phyloP scores from a whole-genome alignment of 64 coral and sea anemone species.

The Acropora yongei region DNA sequence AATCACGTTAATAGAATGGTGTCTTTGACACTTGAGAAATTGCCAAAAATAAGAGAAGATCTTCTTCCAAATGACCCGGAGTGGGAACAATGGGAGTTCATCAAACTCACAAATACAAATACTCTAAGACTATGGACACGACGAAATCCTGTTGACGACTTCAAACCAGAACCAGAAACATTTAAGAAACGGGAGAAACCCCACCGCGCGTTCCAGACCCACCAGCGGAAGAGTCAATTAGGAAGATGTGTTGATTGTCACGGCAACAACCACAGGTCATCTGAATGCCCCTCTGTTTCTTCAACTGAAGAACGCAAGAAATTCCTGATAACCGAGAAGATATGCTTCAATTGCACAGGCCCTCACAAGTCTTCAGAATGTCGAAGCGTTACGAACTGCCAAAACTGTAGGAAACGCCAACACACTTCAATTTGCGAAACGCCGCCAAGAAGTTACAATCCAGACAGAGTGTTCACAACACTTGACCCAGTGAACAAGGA shows the following conservation, averaged over 20 bases:
- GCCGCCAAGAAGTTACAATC: neutral
- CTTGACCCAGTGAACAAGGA: conserved; percentile 34
- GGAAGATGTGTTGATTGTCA: neutral
- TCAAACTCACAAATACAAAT: neutral
- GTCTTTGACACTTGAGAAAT: neutral
- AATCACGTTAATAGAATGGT: neutral
- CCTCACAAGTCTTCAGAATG: conserved; percentile 34
- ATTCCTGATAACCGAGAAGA: conserved; percentile 35
- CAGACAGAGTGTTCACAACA: conserved; percentile 5
- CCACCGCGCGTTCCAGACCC: neutral
- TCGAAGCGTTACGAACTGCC: conserved; percentile 28
- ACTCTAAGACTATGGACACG: neutral
- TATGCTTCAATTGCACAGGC: conserved; percentile 25
- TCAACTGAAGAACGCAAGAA: conserved; percentile 32
- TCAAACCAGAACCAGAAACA: neutral
- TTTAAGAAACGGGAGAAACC: neutral
- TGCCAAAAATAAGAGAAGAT: neutral
- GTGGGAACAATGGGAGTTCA: neutral
- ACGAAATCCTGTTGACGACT: neutral
- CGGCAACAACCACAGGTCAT: neutral
- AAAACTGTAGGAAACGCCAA: conserved; percentile 6
- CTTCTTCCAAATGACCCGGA: neutral
- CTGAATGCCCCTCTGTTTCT: neutral
- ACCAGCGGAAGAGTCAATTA: neutral
- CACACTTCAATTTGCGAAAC: conserved; percentile 50